A percentile compares a stretch with the other conserved stretches of the same genome.
Evolutionary conservation across 2,113 vertebrate genomes (phyloP).

Genomic region (Setophaga petechia): DNA sequence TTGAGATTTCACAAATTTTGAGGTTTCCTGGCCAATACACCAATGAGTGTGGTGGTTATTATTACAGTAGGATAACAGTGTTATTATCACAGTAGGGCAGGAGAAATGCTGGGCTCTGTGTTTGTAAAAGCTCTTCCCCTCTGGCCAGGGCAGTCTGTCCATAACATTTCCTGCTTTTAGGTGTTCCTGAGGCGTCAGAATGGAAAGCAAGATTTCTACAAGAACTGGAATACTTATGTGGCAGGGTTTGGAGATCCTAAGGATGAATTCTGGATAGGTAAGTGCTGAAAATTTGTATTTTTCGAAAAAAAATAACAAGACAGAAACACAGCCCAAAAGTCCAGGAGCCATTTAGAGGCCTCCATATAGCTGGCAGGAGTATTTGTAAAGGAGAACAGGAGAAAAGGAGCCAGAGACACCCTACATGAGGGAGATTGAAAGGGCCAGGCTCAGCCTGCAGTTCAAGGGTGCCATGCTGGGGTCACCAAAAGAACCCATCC

Average conservation of each 20-base stretch:
- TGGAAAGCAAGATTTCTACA: constrained; percentile 91
- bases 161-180: constrained; percentile 51
- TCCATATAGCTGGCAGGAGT: not conserved
- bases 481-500: rapidly evolving
- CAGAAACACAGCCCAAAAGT: not conserved
- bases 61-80: not conserved
- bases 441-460: not conserved
- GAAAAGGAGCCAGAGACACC: not conserved
- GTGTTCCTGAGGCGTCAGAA: constrained; percentile 93
- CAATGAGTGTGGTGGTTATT: too few relatives aligned
- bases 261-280: constrained; percentile 98
- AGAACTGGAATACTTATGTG: constrained; percentile 92
- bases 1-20: too few relatives aligned
- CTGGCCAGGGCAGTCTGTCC: not conserved
- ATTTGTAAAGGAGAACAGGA: not conserved
- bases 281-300: not conserved
- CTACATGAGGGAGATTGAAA: not conserved
- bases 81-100: not conserved
- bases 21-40: too few relatives aligned
- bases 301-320: not conserved
- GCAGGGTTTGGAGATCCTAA: constrained; percentile 89
- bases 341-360: not conserved
- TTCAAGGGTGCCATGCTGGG: not conserved
- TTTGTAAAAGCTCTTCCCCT: not conserved
- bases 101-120: not conserved